Conservation (phyloP, 2,113 vertebrate species). For the Indri indri region DNA sequence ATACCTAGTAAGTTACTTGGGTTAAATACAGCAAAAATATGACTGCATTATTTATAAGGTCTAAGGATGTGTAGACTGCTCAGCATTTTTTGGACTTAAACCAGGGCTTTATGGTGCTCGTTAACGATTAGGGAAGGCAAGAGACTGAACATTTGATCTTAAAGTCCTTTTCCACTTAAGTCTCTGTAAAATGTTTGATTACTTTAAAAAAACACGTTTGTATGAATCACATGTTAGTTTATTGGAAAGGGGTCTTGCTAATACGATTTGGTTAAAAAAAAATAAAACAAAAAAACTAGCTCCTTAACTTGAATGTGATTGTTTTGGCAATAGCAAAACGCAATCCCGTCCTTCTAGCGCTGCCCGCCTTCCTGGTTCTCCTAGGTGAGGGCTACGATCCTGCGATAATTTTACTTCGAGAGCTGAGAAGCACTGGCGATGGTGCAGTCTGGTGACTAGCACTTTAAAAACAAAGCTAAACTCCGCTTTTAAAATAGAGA, state of each 20-base stretch:
- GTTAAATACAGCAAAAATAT: neutral
- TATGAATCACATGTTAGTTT: neutral
- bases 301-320: conserved; percentile 33
- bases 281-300: neutral
- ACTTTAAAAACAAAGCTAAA: conserved; percentile 37
- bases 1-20: neutral
- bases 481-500: conserved; percentile 35
- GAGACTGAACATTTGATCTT: neutral
- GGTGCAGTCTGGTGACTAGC: conserved; percentile 22
- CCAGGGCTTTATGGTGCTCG: conserved; percentile 18
- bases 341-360: neutral
- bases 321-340: conserved; percentile 11
- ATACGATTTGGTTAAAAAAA: neutral
- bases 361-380: conserved; percentile 44
- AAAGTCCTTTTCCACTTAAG: neutral
- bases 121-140: conserved; percentile 7
- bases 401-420: neutral
- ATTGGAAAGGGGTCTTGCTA: neutral
- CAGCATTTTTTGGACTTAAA: conserved; percentile 7
- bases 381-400: conserved; percentile 38
- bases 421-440: neutral
- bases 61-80: neutral
- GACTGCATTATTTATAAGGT: neutral
- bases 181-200: conserved; percentile 22
- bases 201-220: neutral